Conservation (phyloP, 2,797 vertebrate species). For the Spea hammondii region DNA sequence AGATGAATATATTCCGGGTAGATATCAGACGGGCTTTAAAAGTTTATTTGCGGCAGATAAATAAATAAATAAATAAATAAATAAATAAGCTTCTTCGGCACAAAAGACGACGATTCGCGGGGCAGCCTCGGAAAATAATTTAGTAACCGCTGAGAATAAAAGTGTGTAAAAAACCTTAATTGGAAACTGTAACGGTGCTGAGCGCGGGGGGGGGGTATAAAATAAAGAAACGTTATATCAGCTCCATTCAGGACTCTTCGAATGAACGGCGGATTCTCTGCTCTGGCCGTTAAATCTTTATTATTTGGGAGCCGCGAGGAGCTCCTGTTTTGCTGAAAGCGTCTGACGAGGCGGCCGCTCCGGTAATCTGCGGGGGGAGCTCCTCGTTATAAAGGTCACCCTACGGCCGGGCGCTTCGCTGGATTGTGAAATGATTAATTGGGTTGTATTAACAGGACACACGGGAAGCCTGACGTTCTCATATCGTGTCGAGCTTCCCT, state of each 20-base stretch:
- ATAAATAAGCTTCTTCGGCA: background rate
- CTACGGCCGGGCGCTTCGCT: background rate
- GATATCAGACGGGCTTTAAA: no score
- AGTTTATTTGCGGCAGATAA: no score
- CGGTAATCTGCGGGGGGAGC: background rate
- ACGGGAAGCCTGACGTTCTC: background rate
- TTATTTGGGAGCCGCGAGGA: background rate
- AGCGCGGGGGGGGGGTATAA: background rate
- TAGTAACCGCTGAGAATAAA: background rate
- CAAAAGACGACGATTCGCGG: background rate
- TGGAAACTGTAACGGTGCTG: background rate
- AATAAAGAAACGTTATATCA: background rate
- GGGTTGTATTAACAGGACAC: background rate
- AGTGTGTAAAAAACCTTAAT: background rate
- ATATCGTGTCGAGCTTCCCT: no score
- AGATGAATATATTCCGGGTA: no score
- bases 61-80: no score
- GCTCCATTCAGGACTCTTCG: background rate
- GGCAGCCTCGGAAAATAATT: background rate
- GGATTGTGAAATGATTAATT: conserved; percentile 15
- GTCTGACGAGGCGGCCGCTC: background rate
- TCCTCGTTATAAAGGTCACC: conserved; percentile 10
- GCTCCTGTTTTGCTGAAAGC: conserved; percentile 14
- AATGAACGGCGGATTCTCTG: background rate
- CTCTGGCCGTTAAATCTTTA: background rate